These are phyloP conservation scores for Pygoscelis antarcticus DNA, from an alignment of 2,113 vertebrate genomes.

Conservation along the genomic window DNA sequence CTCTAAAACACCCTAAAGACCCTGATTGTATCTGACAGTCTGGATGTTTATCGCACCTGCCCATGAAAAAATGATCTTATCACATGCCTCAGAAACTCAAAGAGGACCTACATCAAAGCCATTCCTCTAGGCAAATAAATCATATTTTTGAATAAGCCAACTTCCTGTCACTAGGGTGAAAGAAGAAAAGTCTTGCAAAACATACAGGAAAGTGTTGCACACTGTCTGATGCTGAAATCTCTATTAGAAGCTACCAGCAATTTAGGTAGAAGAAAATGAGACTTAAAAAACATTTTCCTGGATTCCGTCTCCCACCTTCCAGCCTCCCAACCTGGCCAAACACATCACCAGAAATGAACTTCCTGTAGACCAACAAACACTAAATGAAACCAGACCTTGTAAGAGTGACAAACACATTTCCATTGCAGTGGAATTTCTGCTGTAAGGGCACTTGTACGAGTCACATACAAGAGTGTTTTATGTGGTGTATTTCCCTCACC, in stretches of 20 bases:
- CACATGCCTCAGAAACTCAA: background rate
- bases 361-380: background rate
- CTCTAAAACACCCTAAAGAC: background rate
- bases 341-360: background rate
- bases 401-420: background rate
- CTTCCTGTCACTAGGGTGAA: background rate
- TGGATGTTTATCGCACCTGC: background rate
- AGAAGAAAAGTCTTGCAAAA: background rate
- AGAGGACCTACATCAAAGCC: background rate
- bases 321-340: background rate
- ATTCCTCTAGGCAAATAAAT: background rate
- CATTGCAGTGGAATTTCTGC: background rate
- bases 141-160: background rate
- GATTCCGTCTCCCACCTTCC: background rate
- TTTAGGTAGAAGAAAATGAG: background rate
- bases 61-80: background rate
- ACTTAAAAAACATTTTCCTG: background rate
- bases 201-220: background rate
- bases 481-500: background rate
- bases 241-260: background rate
- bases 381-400: background rate
- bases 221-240: background rate
- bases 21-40: background rate
- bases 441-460: background rate
- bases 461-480: background rate